Evolutionary conservation across 2,113 vertebrate species (phyloP).

Genomic region (Archilochus colubris): DNA sequence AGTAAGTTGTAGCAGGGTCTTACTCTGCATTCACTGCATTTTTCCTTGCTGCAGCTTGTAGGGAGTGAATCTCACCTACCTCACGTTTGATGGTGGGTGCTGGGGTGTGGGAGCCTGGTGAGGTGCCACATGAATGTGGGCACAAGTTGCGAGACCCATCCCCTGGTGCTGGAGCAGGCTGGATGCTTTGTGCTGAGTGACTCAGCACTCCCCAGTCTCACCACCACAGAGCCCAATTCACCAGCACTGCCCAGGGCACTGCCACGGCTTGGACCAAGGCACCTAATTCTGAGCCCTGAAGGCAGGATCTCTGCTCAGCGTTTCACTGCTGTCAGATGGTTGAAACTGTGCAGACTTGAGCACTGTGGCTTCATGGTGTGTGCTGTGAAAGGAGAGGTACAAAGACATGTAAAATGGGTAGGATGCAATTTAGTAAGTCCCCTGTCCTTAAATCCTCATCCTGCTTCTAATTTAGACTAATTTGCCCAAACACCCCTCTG

Average conservation of each 20-base stretch:
- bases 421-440: not conserved
- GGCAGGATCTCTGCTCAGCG: not conserved
- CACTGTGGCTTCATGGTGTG: not conserved
- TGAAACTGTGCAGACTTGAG: not conserved
- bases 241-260: not conserved
- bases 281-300: not conserved
- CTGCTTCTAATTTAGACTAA: not conserved
- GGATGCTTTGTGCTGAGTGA: not conserved
- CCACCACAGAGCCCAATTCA: not conserved
- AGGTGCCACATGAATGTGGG: accelerated
- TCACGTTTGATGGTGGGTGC: not conserved
- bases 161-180: not conserved
- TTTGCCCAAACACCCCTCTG: not conserved
- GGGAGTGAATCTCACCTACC: not conserved
- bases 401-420: not conserved
- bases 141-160: not conserved
- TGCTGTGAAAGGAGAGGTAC: not conserved
- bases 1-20: not conserved
- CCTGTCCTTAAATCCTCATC: not conserved
- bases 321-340: not conserved
- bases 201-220: not conserved
- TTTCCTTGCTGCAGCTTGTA: not conserved
- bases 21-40: not conserved
- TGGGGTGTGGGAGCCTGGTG: not conserved
- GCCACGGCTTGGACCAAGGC: accelerated